Base-by-base conservation (phyloP, 2,888 invertebrate genomes). In the Branchellion lobata region DNA sequence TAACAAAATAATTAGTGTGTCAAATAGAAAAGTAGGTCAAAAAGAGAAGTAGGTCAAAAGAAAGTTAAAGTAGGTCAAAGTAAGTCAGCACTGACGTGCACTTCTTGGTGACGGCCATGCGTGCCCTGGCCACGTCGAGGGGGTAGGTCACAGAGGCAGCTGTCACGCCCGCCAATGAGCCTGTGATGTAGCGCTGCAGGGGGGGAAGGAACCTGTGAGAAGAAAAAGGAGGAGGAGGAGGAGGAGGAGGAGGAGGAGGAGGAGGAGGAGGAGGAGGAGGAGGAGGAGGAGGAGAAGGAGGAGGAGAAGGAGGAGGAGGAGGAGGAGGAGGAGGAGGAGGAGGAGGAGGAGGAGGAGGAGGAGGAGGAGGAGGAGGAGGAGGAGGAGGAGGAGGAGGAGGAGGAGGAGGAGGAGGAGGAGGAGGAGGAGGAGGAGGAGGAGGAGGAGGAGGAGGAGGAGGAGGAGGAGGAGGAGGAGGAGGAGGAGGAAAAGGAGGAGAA, bases 131-230 rank as follows among this genome's bases (percentile, higher is more conserved):
- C 86, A 98, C 90, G 89, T 99, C 99, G 84, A 99, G 89, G 0
- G 99, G 99, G 89, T 99, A 99, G 0, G 98, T 99, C 79, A 93
- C 88, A 61, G 93, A 91, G 86, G 96, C 96, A 3, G 98, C 96
- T 78, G 97, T 96, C 75, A 94, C 92, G 18, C 98, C 99, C 1
- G 99, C 98, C 84, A 98, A 88, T 0, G 97, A 94, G 0, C 99
- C 99, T 51, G 97, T 95, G 72, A 95, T 81, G 86, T 96, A 93
- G 84, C 93, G 91, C 79, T 89, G 88, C 5, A 89, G 84, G 40
- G 89, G 89, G 8, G 81, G 81, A n/a, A 83, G 80, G 51, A 79
- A 40, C 57, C 83, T 83, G 76, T 14, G 21, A 8, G 40, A 14
- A 8, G 8, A 14, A 8, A 14, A 14, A 8, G 40, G 40, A 40